Evolutionary conservation across 1,140 invertebrate species (phyloP).

Genomic region (Antheraea pernyi): DNA sequence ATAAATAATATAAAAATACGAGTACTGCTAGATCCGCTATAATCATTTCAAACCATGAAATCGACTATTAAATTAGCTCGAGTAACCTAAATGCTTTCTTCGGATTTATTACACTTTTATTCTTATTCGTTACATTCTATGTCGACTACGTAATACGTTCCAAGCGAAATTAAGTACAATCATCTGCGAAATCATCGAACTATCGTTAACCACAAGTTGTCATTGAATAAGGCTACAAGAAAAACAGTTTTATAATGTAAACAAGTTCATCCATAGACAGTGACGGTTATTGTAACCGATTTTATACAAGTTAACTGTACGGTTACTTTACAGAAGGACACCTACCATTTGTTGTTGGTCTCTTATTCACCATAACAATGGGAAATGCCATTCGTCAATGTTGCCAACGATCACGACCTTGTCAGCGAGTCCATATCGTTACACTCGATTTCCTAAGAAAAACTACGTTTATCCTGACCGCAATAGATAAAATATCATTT

Average conservation of each 20-base stretch:
- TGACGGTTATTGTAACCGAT: too few relatives aligned
- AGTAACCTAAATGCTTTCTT: conserved; percentile 22
- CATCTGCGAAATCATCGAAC: not conserved
- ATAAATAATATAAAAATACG: conserved; percentile 30
- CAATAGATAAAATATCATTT: conserved; percentile 29
- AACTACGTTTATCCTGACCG: conserved; percentile 43
- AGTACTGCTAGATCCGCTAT: conserved; percentile 35
- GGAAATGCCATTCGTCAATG: too few relatives aligned
- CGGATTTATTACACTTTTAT: conserved; percentile 21
- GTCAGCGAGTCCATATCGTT: not conserved
- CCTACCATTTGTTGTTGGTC: too few relatives aligned
- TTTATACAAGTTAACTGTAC: too few relatives aligned
- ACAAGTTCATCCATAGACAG: not conserved
- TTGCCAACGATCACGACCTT: not conserved
- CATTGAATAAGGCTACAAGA: not conserved
- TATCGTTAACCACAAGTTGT: not conserved
- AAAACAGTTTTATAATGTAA: not conserved
- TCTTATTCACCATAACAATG: too few relatives aligned
- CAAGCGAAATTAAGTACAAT: not conserved
- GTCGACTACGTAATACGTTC: not conserved
- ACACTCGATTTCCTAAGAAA: conserved; percentile 52
- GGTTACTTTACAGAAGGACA: too few relatives aligned
- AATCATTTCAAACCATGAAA: conserved; percentile 42
- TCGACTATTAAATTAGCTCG: conserved; percentile 45
- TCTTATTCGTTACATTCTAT: conserved; percentile 13